phyloP scores from a whole-genome alignment of 37 sponge, comb jelly and placozoan species.

The Dysidea cf. avara region DNA sequence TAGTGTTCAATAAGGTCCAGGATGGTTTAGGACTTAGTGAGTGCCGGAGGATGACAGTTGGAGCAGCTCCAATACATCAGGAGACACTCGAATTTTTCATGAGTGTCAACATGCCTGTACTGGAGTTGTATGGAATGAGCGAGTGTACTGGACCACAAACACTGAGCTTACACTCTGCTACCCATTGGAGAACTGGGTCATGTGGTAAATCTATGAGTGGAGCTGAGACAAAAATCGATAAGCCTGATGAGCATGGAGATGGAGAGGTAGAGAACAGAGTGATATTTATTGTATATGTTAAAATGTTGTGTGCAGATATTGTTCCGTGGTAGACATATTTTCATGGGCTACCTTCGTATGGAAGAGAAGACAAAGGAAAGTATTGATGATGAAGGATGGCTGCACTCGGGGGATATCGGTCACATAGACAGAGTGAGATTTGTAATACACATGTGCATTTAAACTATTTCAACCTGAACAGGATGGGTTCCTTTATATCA shows the following conservation, averaged over 20 bases:
- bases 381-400: constrained; percentile 89
- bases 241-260: constrained; percentile 81
- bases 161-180: constrained; percentile 20
- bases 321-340: constrained; percentile 80
- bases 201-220: constrained; percentile 65
- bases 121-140: constrained; percentile 79
- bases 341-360: constrained; percentile 91
- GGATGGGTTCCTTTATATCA: constrained; percentile 67
- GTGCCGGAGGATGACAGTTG: constrained; percentile 19
- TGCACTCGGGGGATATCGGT: constrained; percentile 92
- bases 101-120: constrained; percentile 53
- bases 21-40: constrained; percentile 30
- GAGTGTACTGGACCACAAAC: constrained; percentile 64
- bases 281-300: not conserved
- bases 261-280: constrained; percentile 74
- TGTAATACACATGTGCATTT: not conserved
- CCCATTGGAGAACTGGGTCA: constrained; percentile 70
- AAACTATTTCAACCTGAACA: not conserved
- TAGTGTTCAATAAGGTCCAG: constrained; percentile 40
- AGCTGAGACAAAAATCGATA: constrained; percentile 58
- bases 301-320: constrained; percentile 48
- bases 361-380: constrained; percentile 85
- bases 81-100: constrained; percentile 76
- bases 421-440: constrained; percentile 46
- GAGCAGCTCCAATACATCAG: constrained; percentile 73